These are phyloP conservation scores for Orientallactaga bullata DNA, from an alignment of 2,113 vertebrate genomes.

Conservation along the genomic window DNA sequence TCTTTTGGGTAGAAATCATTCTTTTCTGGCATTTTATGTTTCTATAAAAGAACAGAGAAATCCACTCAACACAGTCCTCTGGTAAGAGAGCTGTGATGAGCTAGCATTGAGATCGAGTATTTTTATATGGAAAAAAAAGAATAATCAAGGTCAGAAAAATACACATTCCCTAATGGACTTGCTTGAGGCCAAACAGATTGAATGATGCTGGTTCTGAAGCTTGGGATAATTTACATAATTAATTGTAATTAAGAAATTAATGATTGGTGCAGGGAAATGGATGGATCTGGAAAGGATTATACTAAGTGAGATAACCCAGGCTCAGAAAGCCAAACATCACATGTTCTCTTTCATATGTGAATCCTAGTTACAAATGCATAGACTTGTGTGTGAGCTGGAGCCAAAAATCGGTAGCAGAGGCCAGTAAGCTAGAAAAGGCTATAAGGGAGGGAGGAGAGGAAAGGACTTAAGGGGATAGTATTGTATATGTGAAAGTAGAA, in stretches of 20 bases:
- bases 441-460: no score
- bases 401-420: no score
- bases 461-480: no score
- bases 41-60: conserved; percentile 65
- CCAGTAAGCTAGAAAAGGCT: no score
- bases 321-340: no score
- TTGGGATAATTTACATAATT: conserved; percentile 6
- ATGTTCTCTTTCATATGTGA: no score
- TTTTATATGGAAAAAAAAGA: neutral
- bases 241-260: conserved; percentile 56
- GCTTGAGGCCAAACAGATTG: neutral
- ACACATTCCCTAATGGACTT: neutral
- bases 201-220: neutral
- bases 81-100: neutral
- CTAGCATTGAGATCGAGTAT: neutral
- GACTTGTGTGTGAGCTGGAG: no score
- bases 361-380: no score
- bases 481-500: no score
- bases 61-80: neutral
- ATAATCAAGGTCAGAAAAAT: neutral
- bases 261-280: no score
- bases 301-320: no score
- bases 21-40: conserved; percentile 68
- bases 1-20: conserved; percentile 49
- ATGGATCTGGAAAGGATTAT: no score